Percentiles rank a stretch among this genome's conserved stretches.
Evolutionary conservation across 2,888 invertebrate species (phyloP).

Genomic region (Acrobasis consociella): DNA sequence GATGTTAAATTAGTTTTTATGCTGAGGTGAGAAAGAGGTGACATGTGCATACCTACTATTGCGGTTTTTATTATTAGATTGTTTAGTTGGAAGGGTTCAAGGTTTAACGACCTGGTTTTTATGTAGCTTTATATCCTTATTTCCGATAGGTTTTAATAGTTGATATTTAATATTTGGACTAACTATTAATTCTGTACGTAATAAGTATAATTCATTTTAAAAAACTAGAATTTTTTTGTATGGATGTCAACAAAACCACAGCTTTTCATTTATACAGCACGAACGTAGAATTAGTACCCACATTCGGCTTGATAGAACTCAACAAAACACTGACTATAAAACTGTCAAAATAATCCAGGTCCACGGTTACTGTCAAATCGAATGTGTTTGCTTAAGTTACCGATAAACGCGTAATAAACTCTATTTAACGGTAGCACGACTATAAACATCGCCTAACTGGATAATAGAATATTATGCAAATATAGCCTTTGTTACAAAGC

Average conservation of each 20-base stretch:
- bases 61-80: not conserved
- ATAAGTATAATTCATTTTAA: too few species aligned
- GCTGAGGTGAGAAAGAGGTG: constrained; percentile 3
- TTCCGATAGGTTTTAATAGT: too few species aligned
- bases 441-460: constrained; percentile 43
- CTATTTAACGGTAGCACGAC: constrained; percentile 48
- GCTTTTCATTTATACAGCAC: too few species aligned
- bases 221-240: too few species aligned
- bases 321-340: not conserved
- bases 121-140: too few species aligned
- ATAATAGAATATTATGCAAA: not conserved
- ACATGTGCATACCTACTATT: not conserved
- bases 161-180: too few species aligned
- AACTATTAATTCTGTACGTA: too few species aligned
- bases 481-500: not conserved
- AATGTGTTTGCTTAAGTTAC: constrained; percentile 38
- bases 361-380: not conserved
- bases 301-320: not conserved
- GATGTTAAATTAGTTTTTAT: constrained; percentile 2
- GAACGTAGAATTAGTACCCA: too few species aligned
- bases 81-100: not conserved
- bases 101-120: not conserved
- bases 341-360: constrained; percentile 5
- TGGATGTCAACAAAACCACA: too few species aligned
- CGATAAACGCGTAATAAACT: constrained; percentile 55